Conservation (phyloP, 92 coral and sea anemone species). For the Paragorgia papillata region DNA sequence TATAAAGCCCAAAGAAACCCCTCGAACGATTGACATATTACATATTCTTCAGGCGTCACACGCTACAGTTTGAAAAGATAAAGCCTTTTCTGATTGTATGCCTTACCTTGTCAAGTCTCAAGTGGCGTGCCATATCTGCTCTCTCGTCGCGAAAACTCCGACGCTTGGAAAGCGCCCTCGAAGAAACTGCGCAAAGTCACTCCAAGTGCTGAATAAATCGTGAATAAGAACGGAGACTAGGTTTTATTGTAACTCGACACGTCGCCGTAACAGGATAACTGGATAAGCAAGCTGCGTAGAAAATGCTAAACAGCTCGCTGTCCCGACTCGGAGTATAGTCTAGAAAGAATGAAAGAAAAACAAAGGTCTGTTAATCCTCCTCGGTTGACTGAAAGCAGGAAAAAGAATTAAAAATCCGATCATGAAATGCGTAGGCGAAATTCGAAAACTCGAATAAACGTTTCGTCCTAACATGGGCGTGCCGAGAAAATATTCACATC, state of each 20-base stretch:
- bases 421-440: too few species aligned
- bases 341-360: background rate
- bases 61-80: background rate
- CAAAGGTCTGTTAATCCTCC: background rate
- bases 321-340: slow-evolving; percentile 18
- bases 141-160: background rate
- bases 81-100: background rate
- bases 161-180: slow-evolving; percentile 14
- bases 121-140: slow-evolving; percentile 16
- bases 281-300: background rate
- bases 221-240: background rate
- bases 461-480: slow-evolving; percentile 25
- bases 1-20: background rate
- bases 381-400: background rate
- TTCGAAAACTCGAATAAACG: too few species aligned
- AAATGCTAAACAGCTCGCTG: background rate
- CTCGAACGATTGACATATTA: background rate
- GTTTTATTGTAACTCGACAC: slow-evolving; percentile 35
- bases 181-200: slow-evolving; percentile 16
- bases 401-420: too few species aligned
- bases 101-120: slow-evolving; percentile 40
- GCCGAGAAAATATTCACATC: background rate
- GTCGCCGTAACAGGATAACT: slow-evolving; percentile 34
- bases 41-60: background rate
- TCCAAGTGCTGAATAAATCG: slow-evolving; percentile 23